phyloP scores from a whole-genome alignment of 2,797 vertebrate genomes.

The Myotis daubentonii region DNA sequence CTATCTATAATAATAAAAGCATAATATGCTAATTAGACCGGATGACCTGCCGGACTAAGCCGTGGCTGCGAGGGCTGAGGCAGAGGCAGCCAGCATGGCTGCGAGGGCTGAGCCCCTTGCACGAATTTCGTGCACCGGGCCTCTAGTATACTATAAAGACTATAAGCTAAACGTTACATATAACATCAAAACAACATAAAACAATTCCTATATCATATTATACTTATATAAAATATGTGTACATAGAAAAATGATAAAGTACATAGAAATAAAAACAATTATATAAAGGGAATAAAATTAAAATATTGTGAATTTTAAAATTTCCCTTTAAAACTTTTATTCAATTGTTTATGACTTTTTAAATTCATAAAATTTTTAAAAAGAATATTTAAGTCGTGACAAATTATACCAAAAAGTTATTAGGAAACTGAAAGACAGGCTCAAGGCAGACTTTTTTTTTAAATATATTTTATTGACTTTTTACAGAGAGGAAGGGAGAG shows the following conservation, averaged over 20 bases:
- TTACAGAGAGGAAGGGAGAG: too few relatives aligned
- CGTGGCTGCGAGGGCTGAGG: too few relatives aligned
- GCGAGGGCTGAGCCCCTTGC: too few relatives aligned
- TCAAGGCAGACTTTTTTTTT: neutral
- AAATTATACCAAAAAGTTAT: neutral
- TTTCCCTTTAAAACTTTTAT: constrained; percentile 6
- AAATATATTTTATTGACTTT: too few relatives aligned
- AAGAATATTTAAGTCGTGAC: neutral
- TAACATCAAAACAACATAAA: neutral
- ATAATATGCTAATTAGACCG: too few relatives aligned
- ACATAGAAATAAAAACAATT: neutral
- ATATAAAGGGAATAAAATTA: neutral
- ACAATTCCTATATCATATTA: neutral
- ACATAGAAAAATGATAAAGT: neutral
- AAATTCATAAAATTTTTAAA: neutral
- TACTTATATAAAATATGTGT: neutral
- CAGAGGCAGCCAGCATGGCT: too few relatives aligned
- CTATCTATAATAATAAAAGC: too few relatives aligned
- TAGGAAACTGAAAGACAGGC: neutral
- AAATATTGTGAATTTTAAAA: neutral
- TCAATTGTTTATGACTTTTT: neutral
- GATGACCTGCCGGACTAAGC: too few relatives aligned
- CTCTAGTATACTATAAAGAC: neutral
- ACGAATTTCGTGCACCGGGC: too few relatives aligned
- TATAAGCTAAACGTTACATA: neutral